A percentile compares a stretch with the other conserved stretches of the same genome.
These are phyloP conservation scores for Drosophila macrothrix DNA, from an alignment of 2,888 invertebrate species.

Conservation along the genomic window DNA sequence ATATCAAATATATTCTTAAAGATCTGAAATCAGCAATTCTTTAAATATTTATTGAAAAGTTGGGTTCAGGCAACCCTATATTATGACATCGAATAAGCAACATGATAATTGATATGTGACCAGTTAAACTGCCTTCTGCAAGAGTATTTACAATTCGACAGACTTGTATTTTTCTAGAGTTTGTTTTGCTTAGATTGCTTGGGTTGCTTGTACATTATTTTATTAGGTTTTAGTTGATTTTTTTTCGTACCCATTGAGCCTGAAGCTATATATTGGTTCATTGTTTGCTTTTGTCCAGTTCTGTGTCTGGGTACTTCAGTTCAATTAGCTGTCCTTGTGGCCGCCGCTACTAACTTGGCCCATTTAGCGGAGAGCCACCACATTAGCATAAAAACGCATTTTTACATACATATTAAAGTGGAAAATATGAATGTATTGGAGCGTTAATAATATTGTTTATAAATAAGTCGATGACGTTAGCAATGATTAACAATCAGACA, in stretches of 20 bases:
- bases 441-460: constrained; percentile 72
- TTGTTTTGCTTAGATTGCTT: background rate
- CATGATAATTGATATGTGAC: background rate
- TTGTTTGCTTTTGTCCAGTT: constrained; percentile 6
- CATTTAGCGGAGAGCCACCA: constrained; percentile 34
- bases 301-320: constrained; percentile 7
- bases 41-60: background rate
- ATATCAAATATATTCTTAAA: background rate
- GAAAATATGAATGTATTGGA: constrained; percentile 62
- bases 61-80: background rate
- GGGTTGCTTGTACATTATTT: constrained; percentile 7
- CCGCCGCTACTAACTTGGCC: constrained; percentile 40
- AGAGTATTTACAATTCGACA: background rate
- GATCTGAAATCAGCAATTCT: background rate
- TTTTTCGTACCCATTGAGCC: background rate
- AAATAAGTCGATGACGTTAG: constrained; percentile 77
- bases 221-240: background rate
- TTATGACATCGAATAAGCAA: background rate
- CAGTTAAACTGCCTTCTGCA: background rate
- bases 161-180: background rate
- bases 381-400: constrained; percentile 56
- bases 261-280: constrained; percentile 2
- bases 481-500: constrained; percentile 76
- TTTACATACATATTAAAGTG: constrained; percentile 58
- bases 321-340: constrained; percentile 32